Evolutionary conservation across 37 sponge, comb jelly and placozoan species (phyloP).

Genomic region (Theonella swinhoei): DNA sequence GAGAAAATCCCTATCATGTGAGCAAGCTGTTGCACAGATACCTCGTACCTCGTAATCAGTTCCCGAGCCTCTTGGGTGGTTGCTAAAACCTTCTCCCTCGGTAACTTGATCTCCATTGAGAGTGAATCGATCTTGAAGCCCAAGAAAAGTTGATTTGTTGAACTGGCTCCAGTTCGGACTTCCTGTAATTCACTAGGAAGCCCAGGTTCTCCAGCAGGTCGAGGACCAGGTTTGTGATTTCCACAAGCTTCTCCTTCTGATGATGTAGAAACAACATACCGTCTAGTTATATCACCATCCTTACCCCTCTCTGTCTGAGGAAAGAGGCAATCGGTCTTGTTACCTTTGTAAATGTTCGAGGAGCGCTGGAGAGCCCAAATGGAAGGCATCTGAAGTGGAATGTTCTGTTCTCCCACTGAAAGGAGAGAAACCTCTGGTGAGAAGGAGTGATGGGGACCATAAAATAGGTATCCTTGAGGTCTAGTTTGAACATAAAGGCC

Average conservation of each 20-base stretch:
- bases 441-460: not conserved
- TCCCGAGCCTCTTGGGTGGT: not conserved
- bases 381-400: slow-evolving; percentile 24
- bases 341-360: slow-evolving; percentile 14
- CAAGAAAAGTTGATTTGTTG: not conserved
- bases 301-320: not conserved
- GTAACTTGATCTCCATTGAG: not conserved
- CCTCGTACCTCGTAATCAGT: not conserved
- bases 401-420: not conserved
- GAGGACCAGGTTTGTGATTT: not conserved
- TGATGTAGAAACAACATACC: slow-evolving; percentile 1
- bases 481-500: not conserved
- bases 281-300: slow-evolving; percentile 4
- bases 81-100: not conserved
- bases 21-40: not conserved
- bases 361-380: slow-evolving; percentile 9
- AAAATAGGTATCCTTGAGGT: slow-evolving; percentile 27
- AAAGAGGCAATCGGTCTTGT: not conserved
- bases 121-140: slow-evolving; percentile 1
- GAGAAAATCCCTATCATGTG: slow-evolving; percentile 3
- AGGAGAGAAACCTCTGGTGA: slow-evolving; percentile 11
- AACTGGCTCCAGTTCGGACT: not conserved
- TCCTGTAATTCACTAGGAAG: not conserved
- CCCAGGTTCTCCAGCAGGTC: not conserved
- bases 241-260: not conserved